Evolutionary conservation across 2,888 invertebrate genomes (phyloP).

Genomic region (Nymphalis c-album): DNA sequence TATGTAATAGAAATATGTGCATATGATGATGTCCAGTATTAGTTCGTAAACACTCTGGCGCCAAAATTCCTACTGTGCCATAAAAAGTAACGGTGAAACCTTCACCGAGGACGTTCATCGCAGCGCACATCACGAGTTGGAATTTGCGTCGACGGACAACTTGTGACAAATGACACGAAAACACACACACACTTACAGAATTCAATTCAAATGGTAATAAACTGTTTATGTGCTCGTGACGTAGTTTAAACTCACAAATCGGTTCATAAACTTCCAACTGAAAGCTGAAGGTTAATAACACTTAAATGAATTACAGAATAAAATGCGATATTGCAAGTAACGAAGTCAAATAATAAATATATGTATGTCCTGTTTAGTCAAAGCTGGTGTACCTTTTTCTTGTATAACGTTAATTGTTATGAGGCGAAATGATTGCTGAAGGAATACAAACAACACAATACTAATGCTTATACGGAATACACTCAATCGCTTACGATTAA

Average conservation of each 20-base stretch:
- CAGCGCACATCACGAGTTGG: slow-evolving; percentile 28
- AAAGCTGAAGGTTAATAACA: too few relatives aligned
- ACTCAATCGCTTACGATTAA: slow-evolving; percentile 12
- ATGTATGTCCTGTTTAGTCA: not conserved
- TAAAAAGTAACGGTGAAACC: slow-evolving; percentile 39
- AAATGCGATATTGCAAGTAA: too few relatives aligned
- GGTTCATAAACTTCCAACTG: too few relatives aligned
- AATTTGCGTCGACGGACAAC: slow-evolving; percentile 9
- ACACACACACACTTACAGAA: slow-evolving; percentile 2
- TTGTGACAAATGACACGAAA: slow-evolving; percentile 1
- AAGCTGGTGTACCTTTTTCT: slow-evolving; percentile 15
- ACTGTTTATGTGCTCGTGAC: not conserved
- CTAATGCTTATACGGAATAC: slow-evolving; percentile 5
- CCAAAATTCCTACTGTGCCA: slow-evolving; percentile 50
- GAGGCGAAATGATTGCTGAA: slow-evolving; percentile 11
- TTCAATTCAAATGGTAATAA: slow-evolving; percentile 17
- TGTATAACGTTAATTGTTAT: slow-evolving; percentile 22
- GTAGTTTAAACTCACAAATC: not conserved
- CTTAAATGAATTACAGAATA: too few relatives aligned
- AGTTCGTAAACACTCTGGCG: slow-evolving; percentile 41
- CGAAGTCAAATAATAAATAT: too few relatives aligned
- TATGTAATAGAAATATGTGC: not conserved
- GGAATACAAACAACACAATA: slow-evolving; percentile 17
- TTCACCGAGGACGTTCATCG: too few relatives aligned
- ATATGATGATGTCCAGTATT: not conserved